Conservation (phyloP, 2,113 vertebrate species). For the Polypterus senegalus region DNA sequence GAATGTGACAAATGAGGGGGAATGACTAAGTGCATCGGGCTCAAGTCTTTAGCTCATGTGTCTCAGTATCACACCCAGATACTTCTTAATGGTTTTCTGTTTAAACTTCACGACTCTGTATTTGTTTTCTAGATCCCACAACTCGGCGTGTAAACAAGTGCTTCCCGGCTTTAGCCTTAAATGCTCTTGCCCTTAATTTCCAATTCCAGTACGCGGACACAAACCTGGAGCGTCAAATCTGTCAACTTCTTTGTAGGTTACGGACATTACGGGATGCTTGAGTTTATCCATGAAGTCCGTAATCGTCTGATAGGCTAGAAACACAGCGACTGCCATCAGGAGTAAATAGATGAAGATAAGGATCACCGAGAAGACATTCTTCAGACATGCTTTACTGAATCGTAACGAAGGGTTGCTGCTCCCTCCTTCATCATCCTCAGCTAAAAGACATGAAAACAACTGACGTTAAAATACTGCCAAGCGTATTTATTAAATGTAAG, state of each 20-base stretch:
- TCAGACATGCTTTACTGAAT: constrained; percentile 81
- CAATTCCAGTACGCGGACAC: neutral
- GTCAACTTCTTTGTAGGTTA: constrained; percentile 86
- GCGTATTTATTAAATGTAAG: too few relatives aligned
- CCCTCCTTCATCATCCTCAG: constrained; percentile 46
- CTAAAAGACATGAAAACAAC: neutral
- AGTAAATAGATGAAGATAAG: constrained; percentile 87
- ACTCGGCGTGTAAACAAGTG: too few relatives aligned
- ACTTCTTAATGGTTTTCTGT: too few relatives aligned
- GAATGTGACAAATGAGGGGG: too few relatives aligned
- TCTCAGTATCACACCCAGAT: too few relatives aligned
- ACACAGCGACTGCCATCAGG: constrained; percentile 76
- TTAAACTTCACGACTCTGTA: too few relatives aligned
- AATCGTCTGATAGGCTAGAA: constrained; percentile 93
- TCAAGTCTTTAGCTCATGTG: too few relatives aligned
- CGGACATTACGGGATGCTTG: constrained; percentile 89
- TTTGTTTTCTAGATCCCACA: neutral
- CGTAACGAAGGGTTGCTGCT: constrained; percentile 38
- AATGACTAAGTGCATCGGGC: too few relatives aligned
- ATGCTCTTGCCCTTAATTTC: neutral
- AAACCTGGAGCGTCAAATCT: constrained; percentile 77
- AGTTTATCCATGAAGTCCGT: constrained; percentile 82
- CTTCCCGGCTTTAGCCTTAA: too few relatives aligned
- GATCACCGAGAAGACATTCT: constrained; percentile 79
- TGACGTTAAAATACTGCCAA: neutral